Percentiles rank a stretch among this genome's conserved stretches.
phyloP scores from a whole-genome alignment of 2,113 vertebrate species.

The Chloropsis hardwickii region DNA sequence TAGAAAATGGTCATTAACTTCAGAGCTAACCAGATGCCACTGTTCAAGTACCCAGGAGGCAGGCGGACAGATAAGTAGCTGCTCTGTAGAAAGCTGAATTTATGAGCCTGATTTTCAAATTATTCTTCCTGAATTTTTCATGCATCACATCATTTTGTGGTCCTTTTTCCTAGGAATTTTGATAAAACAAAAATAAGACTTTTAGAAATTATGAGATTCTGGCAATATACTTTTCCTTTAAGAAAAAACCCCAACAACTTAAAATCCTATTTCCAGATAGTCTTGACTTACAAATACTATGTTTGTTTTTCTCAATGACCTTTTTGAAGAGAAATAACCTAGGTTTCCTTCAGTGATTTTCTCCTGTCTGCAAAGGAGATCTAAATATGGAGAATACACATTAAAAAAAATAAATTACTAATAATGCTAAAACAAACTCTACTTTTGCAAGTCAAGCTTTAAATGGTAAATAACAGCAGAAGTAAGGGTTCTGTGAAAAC shows the following conservation, averaged over 20 bases:
- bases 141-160: not conserved
- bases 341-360: not conserved
- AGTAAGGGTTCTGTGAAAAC: not conserved
- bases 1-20: constrained; percentile 48
- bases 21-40: constrained; percentile 37
- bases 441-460: not conserved
- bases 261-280: not conserved
- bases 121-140: constrained; percentile 15
- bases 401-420: not conserved
- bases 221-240: not conserved
- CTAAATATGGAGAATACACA: not conserved
- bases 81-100: not conserved
- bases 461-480: not conserved
- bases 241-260: not conserved
- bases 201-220: not conserved
- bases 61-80: not conserved
- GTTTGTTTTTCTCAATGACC: not conserved
- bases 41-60: not conserved
- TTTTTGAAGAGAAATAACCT: not conserved
- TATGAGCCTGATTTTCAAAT: constrained; percentile 17
- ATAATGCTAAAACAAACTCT: not conserved
- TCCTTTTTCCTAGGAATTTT: not conserved
- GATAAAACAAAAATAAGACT: not conserved
- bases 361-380: not conserved
- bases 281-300: not conserved